Conservation (phyloP, 2,888 invertebrate species). For the Sipha maydis region DNA sequence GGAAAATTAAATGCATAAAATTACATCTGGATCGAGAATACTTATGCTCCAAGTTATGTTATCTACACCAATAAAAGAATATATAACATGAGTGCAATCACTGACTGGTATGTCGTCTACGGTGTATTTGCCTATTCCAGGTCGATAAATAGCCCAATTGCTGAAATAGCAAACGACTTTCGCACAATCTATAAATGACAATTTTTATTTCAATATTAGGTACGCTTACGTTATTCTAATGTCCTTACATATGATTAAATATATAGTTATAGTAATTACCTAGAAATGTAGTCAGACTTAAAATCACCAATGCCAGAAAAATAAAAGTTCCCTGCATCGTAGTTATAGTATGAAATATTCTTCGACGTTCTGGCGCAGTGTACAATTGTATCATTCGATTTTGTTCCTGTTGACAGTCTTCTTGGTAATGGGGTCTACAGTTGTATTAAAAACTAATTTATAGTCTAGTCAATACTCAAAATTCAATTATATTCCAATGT, state of each 20-base stretch:
- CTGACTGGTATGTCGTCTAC: conserved; percentile 85
- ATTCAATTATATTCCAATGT: conserved; percentile 33
- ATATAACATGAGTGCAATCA: conserved; percentile 86
- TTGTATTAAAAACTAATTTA: conserved; percentile 39
- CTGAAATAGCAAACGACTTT: conserved; percentile 76
- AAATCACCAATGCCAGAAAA: conserved; percentile 16
- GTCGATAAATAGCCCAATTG: conserved; percentile 88
- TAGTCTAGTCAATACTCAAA: conserved; percentile 37
- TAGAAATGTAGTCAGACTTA: background rate
- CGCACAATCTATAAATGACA: conserved; percentile 63
- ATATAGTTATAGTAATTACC: background rate
- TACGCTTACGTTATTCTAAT: background rate
- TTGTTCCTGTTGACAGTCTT: background rate
- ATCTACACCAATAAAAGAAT: conserved; percentile 88
- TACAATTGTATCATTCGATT: background rate
- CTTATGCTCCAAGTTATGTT: conserved; percentile 81
- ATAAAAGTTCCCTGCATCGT: background rate
- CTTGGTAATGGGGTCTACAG: conserved; percentile 21
- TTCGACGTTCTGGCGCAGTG: background rate
- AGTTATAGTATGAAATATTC: background rate
- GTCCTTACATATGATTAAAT: too few relatives aligned
- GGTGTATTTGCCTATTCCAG: conserved; percentile 83
- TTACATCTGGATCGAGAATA: conserved; percentile 83
- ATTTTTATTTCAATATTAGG: background rate
- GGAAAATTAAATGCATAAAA: conserved; percentile 40